These are phyloP conservation scores for Melospiza georgiana DNA, from an alignment of 2,113 vertebrate species.

Conservation along the genomic window DNA sequence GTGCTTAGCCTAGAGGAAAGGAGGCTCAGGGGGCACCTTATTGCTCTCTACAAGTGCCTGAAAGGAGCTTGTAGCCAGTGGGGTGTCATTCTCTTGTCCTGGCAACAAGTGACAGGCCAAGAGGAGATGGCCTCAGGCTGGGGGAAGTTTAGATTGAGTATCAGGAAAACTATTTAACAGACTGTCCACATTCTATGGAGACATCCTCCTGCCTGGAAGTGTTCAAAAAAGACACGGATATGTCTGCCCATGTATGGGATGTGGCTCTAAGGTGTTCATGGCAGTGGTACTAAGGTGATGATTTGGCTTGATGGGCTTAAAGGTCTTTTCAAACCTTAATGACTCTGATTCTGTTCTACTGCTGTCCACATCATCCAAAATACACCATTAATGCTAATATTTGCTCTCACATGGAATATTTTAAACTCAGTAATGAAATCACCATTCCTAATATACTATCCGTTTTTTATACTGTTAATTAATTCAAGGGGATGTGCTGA, in stretches of 20 bases:
- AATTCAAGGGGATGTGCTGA: not conserved
- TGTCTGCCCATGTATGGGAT: not conserved
- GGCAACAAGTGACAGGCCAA: not conserved
- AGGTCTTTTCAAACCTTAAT: not conserved
- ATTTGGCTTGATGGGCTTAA: not conserved
- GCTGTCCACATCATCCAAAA: not conserved
- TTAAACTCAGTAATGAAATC: not conserved
- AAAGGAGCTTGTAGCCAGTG: not conserved
- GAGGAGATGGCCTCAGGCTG: not conserved
- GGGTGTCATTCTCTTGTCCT: not conserved
- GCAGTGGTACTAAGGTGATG: not conserved
- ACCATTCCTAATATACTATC: not conserved
- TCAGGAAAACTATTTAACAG: not conserved
- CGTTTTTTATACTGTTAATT: not conserved
- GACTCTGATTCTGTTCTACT: not conserved
- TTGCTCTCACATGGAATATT: accelerated
- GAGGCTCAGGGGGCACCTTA: accelerated
- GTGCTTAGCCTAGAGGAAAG: not conserved
- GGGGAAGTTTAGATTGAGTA: not conserved
- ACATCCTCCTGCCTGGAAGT: not conserved
- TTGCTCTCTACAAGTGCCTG: accelerated
- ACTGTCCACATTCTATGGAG: not conserved
- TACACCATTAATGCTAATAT: not conserved
- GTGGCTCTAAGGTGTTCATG: not conserved
- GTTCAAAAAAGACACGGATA: not conserved